Evolutionary conservation across 2,888 invertebrate species (phyloP), one percentile per base, ranked within the genome.

Genomic region (Eupsilia transversa): DNA sequence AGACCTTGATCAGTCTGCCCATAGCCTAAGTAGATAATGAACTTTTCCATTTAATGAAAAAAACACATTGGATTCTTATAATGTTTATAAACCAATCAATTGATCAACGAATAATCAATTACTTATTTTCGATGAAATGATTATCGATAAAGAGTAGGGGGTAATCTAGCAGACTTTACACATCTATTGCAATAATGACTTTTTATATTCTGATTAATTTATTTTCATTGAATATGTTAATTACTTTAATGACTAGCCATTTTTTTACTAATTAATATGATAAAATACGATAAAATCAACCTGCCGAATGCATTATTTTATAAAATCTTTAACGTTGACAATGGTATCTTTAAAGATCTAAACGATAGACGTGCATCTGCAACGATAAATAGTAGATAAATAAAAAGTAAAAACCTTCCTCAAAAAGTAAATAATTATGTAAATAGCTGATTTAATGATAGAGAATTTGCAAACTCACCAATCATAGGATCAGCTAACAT

Each of bases 401-500:
- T 23, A 41, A n/a, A 79, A 33, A 30, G 0, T 17, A 33, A 70
- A 61, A 71, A 23, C 5, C 14, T 12, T 14, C 7, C 7, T 12
- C 27, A 7, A 30, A 43, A 14, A 30, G 4, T 43, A 30, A 43
- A 43, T 43, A 63, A 41, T 20, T 27, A 41, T 20, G 7, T 12
- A 30, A 43, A 7, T 14, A n/a, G 49, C 14, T 27, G 5, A 73
- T 59, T 49, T 9, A 46, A 23, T 41, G 4, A 54, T 41, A 59
- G 10, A 63, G 14, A 74, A 72, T 23, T 63, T 59, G 17, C 64
- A 59, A 46, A 80, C 95, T 95, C 91, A 97, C 98, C 98, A 86
- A 97, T 97, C 74, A 98, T 90, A 3, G 97, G 97, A 66, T 98
- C 98, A 72, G 97, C 97, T n/a, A 97, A 85, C 49, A 98, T 96